Base-by-base conservation (phyloP, 2,113 vertebrate species). In the Ochotona princeps region DNA sequence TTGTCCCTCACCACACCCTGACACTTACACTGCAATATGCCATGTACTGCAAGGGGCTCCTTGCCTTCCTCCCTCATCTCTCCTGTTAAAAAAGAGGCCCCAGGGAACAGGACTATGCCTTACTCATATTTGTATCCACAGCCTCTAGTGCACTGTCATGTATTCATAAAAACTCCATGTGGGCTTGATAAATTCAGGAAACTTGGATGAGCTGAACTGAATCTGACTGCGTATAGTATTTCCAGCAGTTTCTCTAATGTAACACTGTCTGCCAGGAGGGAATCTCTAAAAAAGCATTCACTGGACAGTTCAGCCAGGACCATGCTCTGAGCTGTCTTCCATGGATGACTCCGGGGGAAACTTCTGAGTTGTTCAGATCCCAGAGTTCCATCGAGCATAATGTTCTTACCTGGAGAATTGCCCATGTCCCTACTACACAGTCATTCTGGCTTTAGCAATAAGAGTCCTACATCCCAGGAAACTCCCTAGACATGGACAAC, bases 121-220 rank as follows among this genome's bases (percentile, higher is more conserved):
- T 80, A 49, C 76, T 78, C 66, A 76, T 87, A 38, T 89, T 14
- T 25, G 6, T 84, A 84, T 69, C 25, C 26, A 74, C 32, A 4
- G 17, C 11, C 49, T 87, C 80, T 20, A 26, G 10, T n/a, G 8
- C 26, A 74, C 32, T 81, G 35, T 32, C 63, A 73, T 49, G 20
- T 66, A 79, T 92, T 89, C 90, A 91, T 60, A 87, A 65, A 65
- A 94, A 92, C 57, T 63, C 67, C 67, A 44, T 0, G 1, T 73
- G 66, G 57, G 38, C 80, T 89, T 92, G 74, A 96, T 80, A 87
- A 94, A 89, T 21, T 75, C 54, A 89, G 47, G 73, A 73, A 84
- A 93, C 93, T 26, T 74, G 94, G 96, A 78, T 73, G 73, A 91
- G n/a, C 57, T 47, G 18, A 79, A 72, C 17, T 80, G 80, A 89